A percentile compares a stretch with the other conserved stretches of the same genome.
Conservation (phyloP, 92 coral and sea anemone species). For the Galaxea fascicularis region DNA sequence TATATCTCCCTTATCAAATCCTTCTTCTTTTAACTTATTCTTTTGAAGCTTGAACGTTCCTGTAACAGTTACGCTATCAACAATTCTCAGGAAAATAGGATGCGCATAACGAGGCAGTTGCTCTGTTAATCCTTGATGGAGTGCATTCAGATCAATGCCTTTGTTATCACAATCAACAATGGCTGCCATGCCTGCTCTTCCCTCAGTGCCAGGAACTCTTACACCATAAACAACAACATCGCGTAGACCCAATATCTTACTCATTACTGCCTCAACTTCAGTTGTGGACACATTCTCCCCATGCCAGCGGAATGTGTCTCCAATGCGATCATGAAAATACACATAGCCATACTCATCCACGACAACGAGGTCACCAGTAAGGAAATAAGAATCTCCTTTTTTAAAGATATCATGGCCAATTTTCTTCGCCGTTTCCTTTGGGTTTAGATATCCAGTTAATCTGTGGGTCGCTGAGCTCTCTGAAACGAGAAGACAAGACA, state of each 20-base stretch:
- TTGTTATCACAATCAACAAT: constrained; percentile 81
- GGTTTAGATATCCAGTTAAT: constrained; percentile 69
- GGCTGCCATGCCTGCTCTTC: constrained; percentile 97
- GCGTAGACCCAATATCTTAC: constrained; percentile 79
- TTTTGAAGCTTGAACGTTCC: constrained; percentile 97
- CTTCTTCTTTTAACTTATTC: constrained; percentile 83
- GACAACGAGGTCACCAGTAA: constrained; percentile 82
- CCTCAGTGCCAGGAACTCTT: constrained; percentile 89
- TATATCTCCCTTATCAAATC: constrained; percentile 73
- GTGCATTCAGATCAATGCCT: constrained; percentile 63
- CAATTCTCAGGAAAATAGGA: constrained; percentile 87
- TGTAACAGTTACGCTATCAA: constrained; percentile 77
- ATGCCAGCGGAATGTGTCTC: constrained; percentile 99
- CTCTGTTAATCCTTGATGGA: constrained; percentile 64
- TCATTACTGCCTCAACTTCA: constrained; percentile 87
- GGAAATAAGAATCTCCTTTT: constrained; percentile 79
- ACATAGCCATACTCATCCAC: constrained; percentile 90
- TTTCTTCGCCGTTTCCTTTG: constrained; percentile 81
- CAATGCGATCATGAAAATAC: constrained; percentile 93
- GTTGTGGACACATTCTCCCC: constrained; percentile 99
- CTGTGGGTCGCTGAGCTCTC: constrained; percentile 32
- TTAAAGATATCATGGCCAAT: constrained; percentile 68
- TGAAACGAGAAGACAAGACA: neutral
- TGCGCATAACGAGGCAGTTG: constrained; percentile 87
- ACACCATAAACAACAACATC: constrained; percentile 95